Evolutionary conservation across 92 coral and sea anemone genomes (phyloP).

Genomic region (Blastomussa wellsi): DNA sequence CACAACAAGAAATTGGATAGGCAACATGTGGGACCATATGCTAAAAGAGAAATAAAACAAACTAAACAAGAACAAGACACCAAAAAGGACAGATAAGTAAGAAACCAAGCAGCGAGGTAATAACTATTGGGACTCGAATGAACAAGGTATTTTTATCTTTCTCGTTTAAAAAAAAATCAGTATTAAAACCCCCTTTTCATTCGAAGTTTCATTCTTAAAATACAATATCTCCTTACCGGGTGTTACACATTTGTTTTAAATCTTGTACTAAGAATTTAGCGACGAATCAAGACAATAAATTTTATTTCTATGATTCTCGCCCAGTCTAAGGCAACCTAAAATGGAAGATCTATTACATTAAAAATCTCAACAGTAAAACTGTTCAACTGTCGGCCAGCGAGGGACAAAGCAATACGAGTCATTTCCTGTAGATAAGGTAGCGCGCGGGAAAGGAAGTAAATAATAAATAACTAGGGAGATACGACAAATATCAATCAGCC

Average conservation of each 20-base stretch:
- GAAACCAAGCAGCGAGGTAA: background rate
- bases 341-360: too few species aligned
- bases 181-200: background rate
- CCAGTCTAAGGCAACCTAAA: background rate
- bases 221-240: background rate
- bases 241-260: background rate
- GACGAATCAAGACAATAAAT: background rate
- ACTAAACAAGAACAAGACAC: too few species aligned
- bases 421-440: background rate
- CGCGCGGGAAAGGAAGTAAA: background rate
- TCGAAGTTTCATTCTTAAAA: background rate
- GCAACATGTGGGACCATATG: too few species aligned
- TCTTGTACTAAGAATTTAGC: background rate
- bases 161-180: background rate
- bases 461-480: background rate
- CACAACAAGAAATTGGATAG: too few species aligned
- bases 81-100: background rate
- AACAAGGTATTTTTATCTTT: background rate
- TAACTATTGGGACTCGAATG: background rate
- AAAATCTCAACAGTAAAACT: too few species aligned
- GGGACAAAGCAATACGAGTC: background rate
- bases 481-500: background rate
- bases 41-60: background rate
- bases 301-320: background rate
- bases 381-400: too few species aligned